These are phyloP conservation scores for Helostoma temminkii DNA, from an alignment of 2,797 vertebrate species.

Conservation along the genomic window DNA sequence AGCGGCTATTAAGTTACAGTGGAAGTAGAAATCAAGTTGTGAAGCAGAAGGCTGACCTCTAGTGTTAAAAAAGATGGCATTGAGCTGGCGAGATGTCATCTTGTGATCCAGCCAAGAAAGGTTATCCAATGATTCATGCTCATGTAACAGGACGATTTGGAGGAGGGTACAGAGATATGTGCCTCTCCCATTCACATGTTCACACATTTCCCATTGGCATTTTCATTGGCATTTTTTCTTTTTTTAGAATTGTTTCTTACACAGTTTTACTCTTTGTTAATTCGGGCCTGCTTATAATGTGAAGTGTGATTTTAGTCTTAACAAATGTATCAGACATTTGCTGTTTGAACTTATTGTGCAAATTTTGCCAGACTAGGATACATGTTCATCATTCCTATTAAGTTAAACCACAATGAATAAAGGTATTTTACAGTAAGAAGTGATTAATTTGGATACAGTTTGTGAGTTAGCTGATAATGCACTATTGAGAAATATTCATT, in stretches of 20 bases:
- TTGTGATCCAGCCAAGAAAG: slow-evolving; percentile 12
- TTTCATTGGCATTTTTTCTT: background rate
- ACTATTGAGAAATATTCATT: background rate
- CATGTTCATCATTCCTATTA: background rate
- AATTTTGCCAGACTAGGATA: background rate
- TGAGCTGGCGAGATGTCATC: slow-evolving; percentile 9
- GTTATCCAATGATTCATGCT: slow-evolving; percentile 26
- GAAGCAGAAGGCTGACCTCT: slow-evolving; percentile 54
- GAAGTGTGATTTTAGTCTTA: background rate
- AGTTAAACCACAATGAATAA: background rate
- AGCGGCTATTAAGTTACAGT: background rate
- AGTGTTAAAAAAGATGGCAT: slow-evolving; percentile 39
- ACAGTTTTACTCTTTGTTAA: background rate
- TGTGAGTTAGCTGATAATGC: background rate
- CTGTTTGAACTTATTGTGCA: background rate
- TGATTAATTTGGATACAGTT: background rate
- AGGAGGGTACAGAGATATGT: background rate
- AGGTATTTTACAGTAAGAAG: background rate
- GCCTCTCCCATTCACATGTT: background rate
- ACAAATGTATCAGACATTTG: background rate
- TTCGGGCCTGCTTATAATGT: background rate
- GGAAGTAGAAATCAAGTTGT: background rate
- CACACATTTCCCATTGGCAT: background rate
- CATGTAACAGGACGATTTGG: slow-evolving; percentile 17
- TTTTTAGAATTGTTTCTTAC: background rate